Percentiles rank a stretch among this genome's conserved stretches.
These are phyloP conservation scores for Microtus oregoni DNA, from an alignment of 2,113 vertebrate genomes.

Conservation along the genomic window DNA sequence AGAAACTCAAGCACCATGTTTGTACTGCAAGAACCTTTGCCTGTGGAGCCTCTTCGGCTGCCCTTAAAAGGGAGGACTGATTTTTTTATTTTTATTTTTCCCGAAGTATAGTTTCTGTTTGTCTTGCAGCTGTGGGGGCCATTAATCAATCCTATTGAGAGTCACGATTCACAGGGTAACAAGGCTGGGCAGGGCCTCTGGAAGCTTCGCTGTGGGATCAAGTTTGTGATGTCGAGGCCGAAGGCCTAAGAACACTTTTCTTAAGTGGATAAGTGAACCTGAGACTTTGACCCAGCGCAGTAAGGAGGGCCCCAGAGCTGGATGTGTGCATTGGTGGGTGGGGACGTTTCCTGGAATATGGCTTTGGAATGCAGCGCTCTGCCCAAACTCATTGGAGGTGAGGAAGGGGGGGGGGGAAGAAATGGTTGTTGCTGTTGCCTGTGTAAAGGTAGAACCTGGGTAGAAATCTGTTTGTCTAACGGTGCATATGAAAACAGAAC, in stretches of 20 bases:
- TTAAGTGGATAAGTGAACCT: slow-evolving; percentile 47
- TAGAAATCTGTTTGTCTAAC: neutral
- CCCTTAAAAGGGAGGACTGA: neutral
- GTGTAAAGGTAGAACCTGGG: neutral
- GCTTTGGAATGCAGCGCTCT: neutral
- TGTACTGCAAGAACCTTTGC: neutral
- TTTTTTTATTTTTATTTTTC: neutral
- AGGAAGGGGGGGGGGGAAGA: neutral
- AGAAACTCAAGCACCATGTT: neutral
- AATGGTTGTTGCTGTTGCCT: neutral
- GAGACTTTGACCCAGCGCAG: slow-evolving; percentile 71
- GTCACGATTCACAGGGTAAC: neutral
- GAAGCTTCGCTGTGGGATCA: neutral
- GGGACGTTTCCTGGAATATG: slow-evolving; percentile 52
- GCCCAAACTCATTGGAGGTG: slow-evolving; percentile 5
- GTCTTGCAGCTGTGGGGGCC: neutral
- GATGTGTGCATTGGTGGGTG: slow-evolving; percentile 40
- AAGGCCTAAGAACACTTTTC: slow-evolving; percentile 15
- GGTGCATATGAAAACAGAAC: neutral
- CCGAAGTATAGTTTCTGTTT: slow-evolving; percentile 28
- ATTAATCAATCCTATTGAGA: neutral
- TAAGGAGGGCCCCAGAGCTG: neutral
- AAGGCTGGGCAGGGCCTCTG: neutral
- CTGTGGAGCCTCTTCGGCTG: neutral
- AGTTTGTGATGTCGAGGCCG: neutral